phyloP scores from a whole-genome alignment of 2,113 vertebrate species.

The Carassius carassius region DNA sequence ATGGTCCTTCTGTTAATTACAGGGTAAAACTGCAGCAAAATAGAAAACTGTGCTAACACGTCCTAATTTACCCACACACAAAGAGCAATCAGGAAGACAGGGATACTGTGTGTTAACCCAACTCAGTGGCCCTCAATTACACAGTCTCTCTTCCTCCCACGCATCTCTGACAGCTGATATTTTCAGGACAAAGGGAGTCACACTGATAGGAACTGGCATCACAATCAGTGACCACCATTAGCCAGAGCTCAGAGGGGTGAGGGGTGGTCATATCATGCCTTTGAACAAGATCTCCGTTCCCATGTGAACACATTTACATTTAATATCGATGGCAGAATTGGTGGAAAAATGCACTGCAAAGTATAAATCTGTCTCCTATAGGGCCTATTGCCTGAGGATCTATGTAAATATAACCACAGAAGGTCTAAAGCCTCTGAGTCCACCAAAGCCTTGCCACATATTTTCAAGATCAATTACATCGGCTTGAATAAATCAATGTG shows the following conservation, averaged over 20 bases:
- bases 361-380: constrained; percentile 9
- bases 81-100: constrained; percentile 41
- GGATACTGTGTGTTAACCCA: constrained; percentile 33
- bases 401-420: constrained; percentile 3
- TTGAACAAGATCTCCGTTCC: constrained; percentile 16
- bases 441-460: background rate
- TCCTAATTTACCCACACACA: constrained; percentile 35
- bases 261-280: background rate
- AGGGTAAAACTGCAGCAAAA: background rate
- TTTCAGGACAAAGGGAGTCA: constrained; percentile 36
- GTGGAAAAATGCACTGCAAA: background rate
- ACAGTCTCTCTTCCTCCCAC: constrained; percentile 43
- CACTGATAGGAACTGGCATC: constrained; percentile 36
- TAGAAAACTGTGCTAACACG: background rate
- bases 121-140: constrained; percentile 49
- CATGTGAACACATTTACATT: constrained; percentile 14
- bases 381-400: constrained; percentile 5
- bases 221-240: constrained; percentile 31
- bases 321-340: background rate
- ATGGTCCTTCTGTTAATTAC: background rate
- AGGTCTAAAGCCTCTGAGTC: background rate
- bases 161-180: constrained; percentile 51
- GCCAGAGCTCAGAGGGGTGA: background rate
- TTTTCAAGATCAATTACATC: constrained; percentile 16
- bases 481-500: constrained; percentile 15